These are phyloP conservation scores for Lamellibrachia luymesi DNA, from an alignment of 1,140 invertebrate genomes.

Conservation along the genomic window DNA sequence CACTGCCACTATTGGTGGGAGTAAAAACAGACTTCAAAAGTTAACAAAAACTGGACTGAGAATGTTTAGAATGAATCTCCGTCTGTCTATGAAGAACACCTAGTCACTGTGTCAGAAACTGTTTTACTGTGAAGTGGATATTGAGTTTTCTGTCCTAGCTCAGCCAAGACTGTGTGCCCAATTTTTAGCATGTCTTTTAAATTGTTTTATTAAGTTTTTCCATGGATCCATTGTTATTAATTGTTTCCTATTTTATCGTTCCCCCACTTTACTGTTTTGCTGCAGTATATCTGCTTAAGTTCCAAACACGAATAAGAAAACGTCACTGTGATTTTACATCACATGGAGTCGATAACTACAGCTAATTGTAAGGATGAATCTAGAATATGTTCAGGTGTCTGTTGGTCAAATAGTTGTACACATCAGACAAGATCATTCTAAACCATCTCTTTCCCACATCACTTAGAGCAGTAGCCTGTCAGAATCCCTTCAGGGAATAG, in stretches of 20 bases:
- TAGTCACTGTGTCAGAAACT: too few species aligned
- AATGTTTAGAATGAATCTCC: too few species aligned
- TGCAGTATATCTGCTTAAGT: too few species aligned
- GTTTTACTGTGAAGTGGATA: too few species aligned
- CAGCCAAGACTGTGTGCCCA: too few species aligned
- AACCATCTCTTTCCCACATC: not conserved
- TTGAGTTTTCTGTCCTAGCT: too few species aligned
- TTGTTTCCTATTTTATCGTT: not conserved
- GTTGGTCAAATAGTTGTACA: not conserved
- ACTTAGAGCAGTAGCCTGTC: not conserved
- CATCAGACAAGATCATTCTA: not conserved
- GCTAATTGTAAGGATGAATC: not conserved
- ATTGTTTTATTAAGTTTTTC: too few species aligned
- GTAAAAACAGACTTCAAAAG: too few species aligned
- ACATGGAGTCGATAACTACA: not conserved
- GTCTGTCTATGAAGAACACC: too few species aligned
- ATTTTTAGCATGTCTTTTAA: too few species aligned
- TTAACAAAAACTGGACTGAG: too few species aligned
- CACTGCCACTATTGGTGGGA: too few species aligned
- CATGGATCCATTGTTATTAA: not conserved
- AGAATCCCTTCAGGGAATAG: not conserved
- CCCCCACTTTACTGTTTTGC: not conserved
- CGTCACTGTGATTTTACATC: not conserved
- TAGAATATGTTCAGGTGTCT: not conserved
- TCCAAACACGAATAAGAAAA: not conserved